Evolutionary conservation across 1,140 invertebrate species (phyloP).

Genomic region (Zaprionus ornatus): DNA sequence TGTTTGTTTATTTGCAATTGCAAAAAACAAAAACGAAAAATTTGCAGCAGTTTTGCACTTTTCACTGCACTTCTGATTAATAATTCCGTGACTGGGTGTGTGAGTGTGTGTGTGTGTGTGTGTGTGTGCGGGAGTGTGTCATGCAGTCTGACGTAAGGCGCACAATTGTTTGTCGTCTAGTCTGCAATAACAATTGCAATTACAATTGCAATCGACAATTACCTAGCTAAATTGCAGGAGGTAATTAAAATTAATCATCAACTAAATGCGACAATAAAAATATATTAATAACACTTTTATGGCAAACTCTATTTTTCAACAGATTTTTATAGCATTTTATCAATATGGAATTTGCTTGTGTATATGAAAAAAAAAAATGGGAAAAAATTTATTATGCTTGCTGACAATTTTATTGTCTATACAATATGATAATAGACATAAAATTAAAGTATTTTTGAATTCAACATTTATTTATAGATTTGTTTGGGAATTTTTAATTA

Average conservation of each 20-base stretch:
- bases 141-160: conserved; percentile 15
- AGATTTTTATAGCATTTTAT: conserved; percentile 1
- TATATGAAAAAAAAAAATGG: neutral
- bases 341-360: neutral
- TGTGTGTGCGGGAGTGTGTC: conserved; percentile 36
- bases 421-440: too few relatives aligned
- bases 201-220: neutral
- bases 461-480: too few relatives aligned
- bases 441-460: too few relatives aligned
- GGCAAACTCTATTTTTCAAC: neutral
- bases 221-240: conserved; percentile 2
- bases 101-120: neutral
- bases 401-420: too few relatives aligned
- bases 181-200: conserved; percentile 2
- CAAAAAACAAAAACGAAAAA: conserved; percentile 5
- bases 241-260: conserved; percentile 5
- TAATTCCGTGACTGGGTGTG: conserved; percentile 28
- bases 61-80: conserved; percentile 45
- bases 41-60: conserved; percentile 31
- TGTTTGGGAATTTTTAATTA: too few relatives aligned
- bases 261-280: conserved; percentile 6
- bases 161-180: neutral
- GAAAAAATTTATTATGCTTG: neutral
- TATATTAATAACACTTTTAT: conserved; percentile 1
- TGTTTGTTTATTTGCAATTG: conserved; percentile 50